These are phyloP conservation scores for Eupithecia centaureata DNA, from an alignment of 2,888 invertebrate species.

Conservation along the genomic window DNA sequence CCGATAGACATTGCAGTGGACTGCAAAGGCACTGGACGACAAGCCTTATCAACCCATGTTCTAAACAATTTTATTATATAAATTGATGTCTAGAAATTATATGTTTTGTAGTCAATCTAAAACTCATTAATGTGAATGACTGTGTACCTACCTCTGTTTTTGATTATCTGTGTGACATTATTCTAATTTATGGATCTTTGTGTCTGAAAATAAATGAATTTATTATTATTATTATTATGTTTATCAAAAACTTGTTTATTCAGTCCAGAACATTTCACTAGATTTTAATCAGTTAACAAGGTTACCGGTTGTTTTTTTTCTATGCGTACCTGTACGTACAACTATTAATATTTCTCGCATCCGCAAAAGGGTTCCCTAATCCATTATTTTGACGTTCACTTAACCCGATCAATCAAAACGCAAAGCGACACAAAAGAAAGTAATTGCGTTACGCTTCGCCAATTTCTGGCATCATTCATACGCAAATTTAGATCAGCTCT, in stretches of 20 bases:
- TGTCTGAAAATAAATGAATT: too few species aligned
- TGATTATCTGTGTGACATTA: too few species aligned
- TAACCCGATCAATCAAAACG: conserved; percentile 39
- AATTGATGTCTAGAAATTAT: too few species aligned
- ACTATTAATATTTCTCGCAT: conserved; percentile 10
- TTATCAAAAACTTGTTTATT: neutral
- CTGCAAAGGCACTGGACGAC: too few species aligned
- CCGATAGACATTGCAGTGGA: too few species aligned
- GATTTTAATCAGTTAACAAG: neutral
- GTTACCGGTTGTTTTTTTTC: neutral
- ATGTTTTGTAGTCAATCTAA: too few species aligned
- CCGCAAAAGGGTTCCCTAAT: conserved; percentile 26
- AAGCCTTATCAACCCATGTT: too few species aligned
- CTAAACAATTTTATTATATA: too few species aligned
- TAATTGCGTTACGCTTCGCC: conserved; percentile 36
- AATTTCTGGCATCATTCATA: conserved; percentile 31
- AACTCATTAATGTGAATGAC: too few species aligned
- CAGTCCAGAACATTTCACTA: neutral
- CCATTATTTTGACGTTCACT: conserved; percentile 36
- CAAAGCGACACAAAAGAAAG: conserved; percentile 32
- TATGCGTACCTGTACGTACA: neutral
- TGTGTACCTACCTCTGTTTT: too few species aligned
- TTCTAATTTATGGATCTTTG: too few species aligned
- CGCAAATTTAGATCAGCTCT: conserved; percentile 24
- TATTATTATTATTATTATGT: too few species aligned